A percentile compares a stretch with the other conserved stretches of the same genome.
Evolutionary conservation across 1,140 invertebrate species (phyloP).

Genomic region (Dolichoris vasculosae): DNA sequence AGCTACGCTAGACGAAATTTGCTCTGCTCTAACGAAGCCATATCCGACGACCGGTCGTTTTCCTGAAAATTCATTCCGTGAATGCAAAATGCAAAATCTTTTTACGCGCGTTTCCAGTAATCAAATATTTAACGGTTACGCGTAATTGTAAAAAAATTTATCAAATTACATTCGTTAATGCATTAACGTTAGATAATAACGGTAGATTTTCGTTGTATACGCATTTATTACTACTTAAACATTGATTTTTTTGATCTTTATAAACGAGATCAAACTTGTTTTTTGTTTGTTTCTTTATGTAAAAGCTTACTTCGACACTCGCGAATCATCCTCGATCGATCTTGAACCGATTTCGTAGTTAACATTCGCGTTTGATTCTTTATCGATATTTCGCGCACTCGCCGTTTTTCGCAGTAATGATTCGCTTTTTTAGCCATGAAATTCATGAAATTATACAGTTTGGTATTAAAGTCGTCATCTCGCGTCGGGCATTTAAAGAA

Average conservation of each 20-base stretch:
- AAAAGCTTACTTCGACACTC: too few species aligned
- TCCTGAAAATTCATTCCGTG: conserved; percentile 26
- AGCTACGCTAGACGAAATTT: conserved; percentile 29
- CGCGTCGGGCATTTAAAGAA: conserved; percentile 39
- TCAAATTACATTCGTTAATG: not conserved
- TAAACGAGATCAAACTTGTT: too few species aligned
- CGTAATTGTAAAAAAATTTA: too few species aligned
- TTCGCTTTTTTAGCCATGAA: not conserved
- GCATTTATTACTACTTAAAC: too few species aligned
- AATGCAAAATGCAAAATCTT: not conserved
- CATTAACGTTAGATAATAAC: too few species aligned
- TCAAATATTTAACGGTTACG: not conserved
- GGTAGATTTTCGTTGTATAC: too few species aligned
- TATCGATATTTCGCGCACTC: too few species aligned
- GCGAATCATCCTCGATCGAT: too few species aligned
- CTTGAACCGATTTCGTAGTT: too few species aligned
- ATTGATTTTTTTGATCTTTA: too few species aligned
- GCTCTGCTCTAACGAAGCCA: conserved; percentile 37
- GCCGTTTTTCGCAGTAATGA: not conserved
- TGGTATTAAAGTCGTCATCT: not conserved
- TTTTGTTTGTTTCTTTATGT: too few species aligned
- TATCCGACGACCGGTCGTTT: conserved; percentile 18
- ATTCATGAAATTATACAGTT: not conserved
- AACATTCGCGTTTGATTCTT: too few species aligned
- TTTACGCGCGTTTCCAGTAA: not conserved